A percentile compares a stretch with the other conserved stretches of the same genome.
These are phyloP conservation scores for Brachionus rotundiformis DNA, from an alignment of 1,140 invertebrate species.

Conservation along the genomic window DNA sequence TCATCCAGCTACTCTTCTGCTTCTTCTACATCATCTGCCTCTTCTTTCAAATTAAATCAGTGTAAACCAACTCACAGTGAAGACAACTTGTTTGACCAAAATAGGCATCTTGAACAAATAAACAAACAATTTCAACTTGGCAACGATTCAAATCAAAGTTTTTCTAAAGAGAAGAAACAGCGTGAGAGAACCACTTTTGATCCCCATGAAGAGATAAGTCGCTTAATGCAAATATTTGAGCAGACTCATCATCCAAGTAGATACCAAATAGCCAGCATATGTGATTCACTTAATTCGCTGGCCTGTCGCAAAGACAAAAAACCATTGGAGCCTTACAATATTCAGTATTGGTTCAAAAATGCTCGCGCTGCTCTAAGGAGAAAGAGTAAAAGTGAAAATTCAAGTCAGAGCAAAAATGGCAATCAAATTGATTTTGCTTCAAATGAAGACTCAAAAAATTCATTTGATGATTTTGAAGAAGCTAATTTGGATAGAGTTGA, in stretches of 20 bases:
- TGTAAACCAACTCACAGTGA: not conserved
- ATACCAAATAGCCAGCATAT: constrained; percentile 70
- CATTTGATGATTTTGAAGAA: constrained; percentile 47
- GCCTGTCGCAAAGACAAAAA: constrained; percentile 65
- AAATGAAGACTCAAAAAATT: constrained; percentile 52
- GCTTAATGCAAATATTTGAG: constrained; percentile 89
- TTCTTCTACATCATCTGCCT: constrained; percentile 25
- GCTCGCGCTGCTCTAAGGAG: constrained; percentile 89
- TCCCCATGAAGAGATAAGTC: constrained; percentile 88
- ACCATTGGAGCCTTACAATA: constrained; percentile 91
- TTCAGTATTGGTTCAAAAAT: constrained; percentile 99
- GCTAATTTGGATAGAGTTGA: constrained; percentile 11
- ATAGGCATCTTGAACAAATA: not conserved
- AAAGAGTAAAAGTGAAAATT: constrained; percentile 12
- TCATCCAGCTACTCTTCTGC: constrained; percentile 39
- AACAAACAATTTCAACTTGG: not conserved
- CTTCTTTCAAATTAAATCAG: constrained; percentile 2
- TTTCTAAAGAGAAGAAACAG: constrained; percentile 19
- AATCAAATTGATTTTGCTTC: constrained; percentile 8
- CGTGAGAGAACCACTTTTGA: constrained; percentile 75
- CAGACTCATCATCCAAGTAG: constrained; percentile 88
- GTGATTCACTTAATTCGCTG: constrained; percentile 41
- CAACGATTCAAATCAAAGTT: not conserved
- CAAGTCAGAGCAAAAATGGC: constrained; percentile 39
- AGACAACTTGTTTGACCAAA: not conserved